A percentile compares a stretch with the other conserved stretches of the same genome.
phyloP scores from a whole-genome alignment of 2,888 invertebrate genomes.

The Plusia festucae region DNA sequence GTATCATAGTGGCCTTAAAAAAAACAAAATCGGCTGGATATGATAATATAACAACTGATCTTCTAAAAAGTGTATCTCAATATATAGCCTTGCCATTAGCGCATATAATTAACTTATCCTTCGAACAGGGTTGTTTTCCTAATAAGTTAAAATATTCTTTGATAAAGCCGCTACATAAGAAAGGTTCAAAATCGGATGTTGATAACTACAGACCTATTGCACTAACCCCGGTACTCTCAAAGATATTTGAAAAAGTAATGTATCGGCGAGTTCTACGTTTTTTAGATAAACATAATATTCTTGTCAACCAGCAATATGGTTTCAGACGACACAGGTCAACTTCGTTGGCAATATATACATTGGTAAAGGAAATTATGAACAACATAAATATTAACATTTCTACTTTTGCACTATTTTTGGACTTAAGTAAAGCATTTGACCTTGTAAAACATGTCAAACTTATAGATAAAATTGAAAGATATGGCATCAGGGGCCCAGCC shows the following conservation, averaged over 20 bases:
- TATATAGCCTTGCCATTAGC: too few species aligned
- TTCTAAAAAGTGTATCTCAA: too few species aligned
- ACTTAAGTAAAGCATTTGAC: not conserved
- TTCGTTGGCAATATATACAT: not conserved
- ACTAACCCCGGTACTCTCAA: too few species aligned
- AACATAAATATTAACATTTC: not conserved
- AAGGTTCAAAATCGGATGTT: too few species aligned
- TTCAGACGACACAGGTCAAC: not conserved
- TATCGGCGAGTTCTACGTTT: not conserved
- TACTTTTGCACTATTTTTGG: not conserved
- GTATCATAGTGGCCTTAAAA: not conserved
- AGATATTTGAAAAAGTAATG: not conserved
- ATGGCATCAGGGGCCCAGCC: conserved; percentile 1
- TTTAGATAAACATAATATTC: not conserved
- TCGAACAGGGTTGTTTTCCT: too few species aligned
- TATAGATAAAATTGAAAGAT: not conserved
- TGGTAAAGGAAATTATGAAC: not conserved
- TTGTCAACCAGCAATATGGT: not conserved
- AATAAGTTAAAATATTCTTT: too few species aligned
- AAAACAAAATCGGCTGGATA: not conserved
- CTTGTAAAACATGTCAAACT: not conserved
- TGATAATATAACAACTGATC: too few species aligned
- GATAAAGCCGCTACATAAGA: too few species aligned
- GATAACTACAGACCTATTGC: too few species aligned
- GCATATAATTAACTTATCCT: too few species aligned